Evolutionary conservation across 2,797 vertebrate species (phyloP), one percentile per base, ranked within the genome.

Genomic region (Micromesistius poutassou): DNA sequence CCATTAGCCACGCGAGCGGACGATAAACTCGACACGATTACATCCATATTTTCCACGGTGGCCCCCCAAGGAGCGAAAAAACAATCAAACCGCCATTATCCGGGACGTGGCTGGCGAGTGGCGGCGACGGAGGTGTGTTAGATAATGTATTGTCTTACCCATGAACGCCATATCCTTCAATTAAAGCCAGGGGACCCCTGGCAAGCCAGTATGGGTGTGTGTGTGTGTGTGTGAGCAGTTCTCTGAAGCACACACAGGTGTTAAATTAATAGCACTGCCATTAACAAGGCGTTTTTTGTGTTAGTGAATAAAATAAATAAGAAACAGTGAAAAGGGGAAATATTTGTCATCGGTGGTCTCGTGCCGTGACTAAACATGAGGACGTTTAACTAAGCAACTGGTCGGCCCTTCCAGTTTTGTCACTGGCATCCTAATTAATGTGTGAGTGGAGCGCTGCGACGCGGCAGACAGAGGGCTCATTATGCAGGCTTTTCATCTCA

Each of bases 401-500:
- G 6, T 80, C 22, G 74, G 77, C 30, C 77, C 84, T 25, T 81
- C 80, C 33, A 46, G 80, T 79, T 42, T 76, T 80, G 79, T 89
- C 84, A 74, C 71, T 74, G 70, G 40, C 73, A 14, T 82, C 84
- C 84, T 91, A 91, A 91, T 90, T 90, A 84, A 85, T 14, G 38
- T 42, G 80, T 89, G 74, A 87, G 79, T 84, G 81, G 74, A 33
- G 46, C 36, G 78, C 85, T 85, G 80, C 42, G 33, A 50, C 80
- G 36, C 80, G 25, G 62, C 62, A 84, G 84, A 87, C 81, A 81
- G 76, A 84, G 82, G 78, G 84, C 88, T 91, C 90, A 91, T 92
- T 92, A 91, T 87, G 86, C 80, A 76, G 76, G 85, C 83, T 89
- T 68, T 91, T 91, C 77, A 89, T 91, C 87, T 91, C 80, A 81